phyloP scores from a whole-genome alignment of 2,888 invertebrate genomes.

The Xylocampa areola region DNA sequence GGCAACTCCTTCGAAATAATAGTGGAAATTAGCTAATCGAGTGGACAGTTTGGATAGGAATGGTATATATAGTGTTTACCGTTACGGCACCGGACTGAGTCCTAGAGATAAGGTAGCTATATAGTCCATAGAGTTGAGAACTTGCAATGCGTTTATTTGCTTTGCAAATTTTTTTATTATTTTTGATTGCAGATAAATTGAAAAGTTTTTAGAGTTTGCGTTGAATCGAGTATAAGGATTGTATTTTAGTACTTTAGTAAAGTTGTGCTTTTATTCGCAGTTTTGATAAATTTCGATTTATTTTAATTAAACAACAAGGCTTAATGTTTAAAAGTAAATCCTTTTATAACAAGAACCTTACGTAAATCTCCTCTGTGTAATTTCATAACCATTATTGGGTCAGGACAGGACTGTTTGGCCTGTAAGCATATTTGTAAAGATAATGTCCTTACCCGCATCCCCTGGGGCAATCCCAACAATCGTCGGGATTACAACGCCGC shows the following conservation, averaged over 20 bases:
- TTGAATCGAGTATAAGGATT: too few relatives aligned
- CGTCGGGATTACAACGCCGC: not conserved
- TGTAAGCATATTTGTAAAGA: constrained; percentile 15
- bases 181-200: not conserved
- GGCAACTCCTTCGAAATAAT: constrained; percentile 7
- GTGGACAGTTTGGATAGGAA: constrained; percentile 14
- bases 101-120: constrained; percentile 1
- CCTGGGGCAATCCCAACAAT: not conserved
- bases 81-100: not conserved
- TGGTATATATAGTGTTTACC: constrained; percentile 5
- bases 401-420: constrained; percentile 2
- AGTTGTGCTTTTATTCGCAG: too few relatives aligned
- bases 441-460: constrained; percentile 4
- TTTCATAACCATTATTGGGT: constrained; percentile 6
- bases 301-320: too few relatives aligned
- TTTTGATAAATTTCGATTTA: too few relatives aligned
- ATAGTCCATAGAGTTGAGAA: constrained; percentile 1
- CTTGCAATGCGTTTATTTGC: constrained; percentile 1
- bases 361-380: not conserved
- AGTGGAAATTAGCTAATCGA: constrained; percentile 21
- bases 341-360: not conserved
- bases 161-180: not conserved
- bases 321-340: constrained; percentile 1
- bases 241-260: too few relatives aligned
- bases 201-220: not conserved